Evolutionary conservation across 2,888 invertebrate species (phyloP).

Genomic region (Sabatieria punctata): DNA sequence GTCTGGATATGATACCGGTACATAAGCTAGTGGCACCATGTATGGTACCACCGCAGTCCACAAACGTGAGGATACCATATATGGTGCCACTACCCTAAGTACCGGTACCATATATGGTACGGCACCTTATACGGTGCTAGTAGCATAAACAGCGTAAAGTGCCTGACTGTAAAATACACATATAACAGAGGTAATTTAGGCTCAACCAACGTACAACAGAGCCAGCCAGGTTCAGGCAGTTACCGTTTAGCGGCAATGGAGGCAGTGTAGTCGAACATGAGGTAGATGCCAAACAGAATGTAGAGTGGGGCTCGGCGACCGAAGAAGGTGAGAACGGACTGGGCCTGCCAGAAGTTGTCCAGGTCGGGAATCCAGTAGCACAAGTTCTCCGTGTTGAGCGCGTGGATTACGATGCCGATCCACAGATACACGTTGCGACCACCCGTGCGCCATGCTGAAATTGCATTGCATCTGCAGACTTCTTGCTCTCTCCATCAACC

Average conservation of each 20-base stretch:
- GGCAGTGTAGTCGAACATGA: conserved; percentile 41
- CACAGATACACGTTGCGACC: conserved; percentile 57
- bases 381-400: conserved; percentile 52
- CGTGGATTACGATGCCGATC: conserved; percentile 54
- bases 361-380: conserved; percentile 53
- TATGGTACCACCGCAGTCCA: too few species aligned
- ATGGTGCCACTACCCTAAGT: too few species aligned
- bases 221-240: too few species aligned
- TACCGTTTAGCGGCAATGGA: conserved; percentile 33
- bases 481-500: conserved; percentile 17
- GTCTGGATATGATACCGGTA: too few species aligned
- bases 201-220: too few species aligned
- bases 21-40: too few species aligned
- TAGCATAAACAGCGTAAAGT: too few species aligned
- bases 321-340: conserved; percentile 52
- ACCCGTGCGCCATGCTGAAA: conserved; percentile 48
- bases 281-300: conserved; percentile 47
- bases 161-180: too few species aligned
- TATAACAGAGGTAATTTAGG: too few species aligned
- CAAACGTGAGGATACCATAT: too few species aligned
- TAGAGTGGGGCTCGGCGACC: conserved; percentile 55
- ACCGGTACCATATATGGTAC: too few species aligned
- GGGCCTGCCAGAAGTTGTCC: conserved; percentile 69
- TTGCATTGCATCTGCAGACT: background rate
- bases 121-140: too few species aligned